A percentile compares a stretch with the other conserved stretches of the same genome.
phyloP scores from a whole-genome alignment of 2,113 vertebrate genomes.

The Cynopterus brachyotis region DNA sequence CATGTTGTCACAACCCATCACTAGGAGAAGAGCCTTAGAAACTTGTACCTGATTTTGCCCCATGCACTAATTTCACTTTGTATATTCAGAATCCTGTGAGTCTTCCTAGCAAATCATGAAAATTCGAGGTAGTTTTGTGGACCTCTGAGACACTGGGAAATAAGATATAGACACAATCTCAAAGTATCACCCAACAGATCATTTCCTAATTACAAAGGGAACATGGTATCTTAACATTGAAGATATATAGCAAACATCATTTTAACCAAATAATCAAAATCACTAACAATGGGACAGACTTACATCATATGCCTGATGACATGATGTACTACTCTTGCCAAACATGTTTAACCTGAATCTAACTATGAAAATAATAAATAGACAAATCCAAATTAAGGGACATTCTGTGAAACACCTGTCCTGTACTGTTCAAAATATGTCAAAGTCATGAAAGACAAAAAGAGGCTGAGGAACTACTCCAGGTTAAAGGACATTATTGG shows the following conservation, averaged over 20 bases:
- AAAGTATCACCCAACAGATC: neutral
- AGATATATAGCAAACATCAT: neutral
- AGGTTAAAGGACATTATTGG: neutral
- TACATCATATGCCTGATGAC: neutral
- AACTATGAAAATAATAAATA: neutral
- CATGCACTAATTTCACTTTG: neutral
- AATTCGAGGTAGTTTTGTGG: neutral
- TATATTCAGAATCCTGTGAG: neutral
- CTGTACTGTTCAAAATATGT: neutral
- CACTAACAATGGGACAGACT: neutral
- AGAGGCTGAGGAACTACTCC: neutral
- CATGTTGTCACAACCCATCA: neutral
- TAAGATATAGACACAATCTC: neutral
- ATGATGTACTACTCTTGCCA: neutral
- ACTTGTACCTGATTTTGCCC: neutral
- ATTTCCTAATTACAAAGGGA: neutral
- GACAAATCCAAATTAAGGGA: neutral
- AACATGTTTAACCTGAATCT: neutral
- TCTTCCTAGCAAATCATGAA: neutral
- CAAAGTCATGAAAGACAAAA: neutral
- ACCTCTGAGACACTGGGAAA: neutral
- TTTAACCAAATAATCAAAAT: neutral
- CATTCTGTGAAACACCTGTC: neutral
- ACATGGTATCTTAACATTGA: neutral
- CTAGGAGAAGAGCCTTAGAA: neutral